Evolutionary conservation across 2,888 invertebrate genomes (phyloP).

Genomic region (Zelleria hepariella): DNA sequence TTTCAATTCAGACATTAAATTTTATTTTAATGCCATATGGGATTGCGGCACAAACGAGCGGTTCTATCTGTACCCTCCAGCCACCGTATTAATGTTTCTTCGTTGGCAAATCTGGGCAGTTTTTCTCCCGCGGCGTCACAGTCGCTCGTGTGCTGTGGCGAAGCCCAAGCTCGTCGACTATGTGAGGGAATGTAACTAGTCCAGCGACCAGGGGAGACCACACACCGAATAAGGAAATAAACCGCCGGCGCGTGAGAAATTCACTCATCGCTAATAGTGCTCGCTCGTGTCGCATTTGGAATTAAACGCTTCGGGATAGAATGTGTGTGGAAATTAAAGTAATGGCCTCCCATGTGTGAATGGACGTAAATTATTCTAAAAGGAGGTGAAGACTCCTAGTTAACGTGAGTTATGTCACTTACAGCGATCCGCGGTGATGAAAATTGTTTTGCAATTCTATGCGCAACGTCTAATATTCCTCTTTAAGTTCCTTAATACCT

Average conservation of each 20-base stretch:
- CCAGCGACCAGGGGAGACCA: conserved; percentile 19
- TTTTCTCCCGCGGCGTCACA: background rate
- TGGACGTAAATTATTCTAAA: background rate
- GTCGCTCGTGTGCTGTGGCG: background rate
- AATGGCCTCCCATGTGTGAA: background rate
- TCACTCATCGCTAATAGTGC: background rate
- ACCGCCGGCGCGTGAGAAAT: background rate
- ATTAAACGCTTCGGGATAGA: background rate
- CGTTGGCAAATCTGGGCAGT: background rate
- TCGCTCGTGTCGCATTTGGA: background rate
- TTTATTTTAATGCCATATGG: background rate
- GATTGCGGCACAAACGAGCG: background rate
- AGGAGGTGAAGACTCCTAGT: background rate
- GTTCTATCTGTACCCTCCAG: background rate
- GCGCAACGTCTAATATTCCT: background rate
- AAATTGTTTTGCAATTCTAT: background rate
- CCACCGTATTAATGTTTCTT: background rate
- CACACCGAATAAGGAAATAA: conserved; percentile 37
- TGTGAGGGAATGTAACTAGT: conserved; percentile 14
- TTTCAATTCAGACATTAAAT: background rate
- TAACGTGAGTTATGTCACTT: background rate
- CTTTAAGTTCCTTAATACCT: background rate
- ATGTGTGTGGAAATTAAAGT: background rate
- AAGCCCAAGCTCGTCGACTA: background rate
- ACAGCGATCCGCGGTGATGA: background rate